Evolutionary conservation across 1,140 invertebrate species (phyloP).

Genomic region (Monomorium pharaonis): DNA sequence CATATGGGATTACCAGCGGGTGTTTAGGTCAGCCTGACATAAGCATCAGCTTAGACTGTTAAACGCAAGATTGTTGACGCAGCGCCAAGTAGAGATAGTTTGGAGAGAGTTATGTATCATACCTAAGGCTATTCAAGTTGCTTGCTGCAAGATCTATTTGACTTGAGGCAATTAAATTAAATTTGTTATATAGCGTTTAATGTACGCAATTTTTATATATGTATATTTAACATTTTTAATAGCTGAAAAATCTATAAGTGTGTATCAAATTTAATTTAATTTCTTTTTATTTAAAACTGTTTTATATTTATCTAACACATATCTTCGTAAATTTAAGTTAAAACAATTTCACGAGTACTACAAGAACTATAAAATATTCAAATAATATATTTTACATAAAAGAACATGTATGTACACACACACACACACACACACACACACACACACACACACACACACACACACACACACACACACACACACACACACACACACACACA

Average conservation of each 20-base stretch:
- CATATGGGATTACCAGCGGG: not conserved
- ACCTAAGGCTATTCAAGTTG: not conserved
- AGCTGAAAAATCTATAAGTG: too few species aligned
- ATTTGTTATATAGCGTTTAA: not conserved
- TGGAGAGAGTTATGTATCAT: not conserved
- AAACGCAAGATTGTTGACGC: not conserved
- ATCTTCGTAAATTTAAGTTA: not conserved
- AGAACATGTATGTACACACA: too few species aligned
- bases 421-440: too few species aligned
- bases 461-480: too few species aligned
- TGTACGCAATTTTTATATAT: not conserved
- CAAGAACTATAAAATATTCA: not conserved
- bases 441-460: too few species aligned
- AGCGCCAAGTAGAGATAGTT: not conserved
- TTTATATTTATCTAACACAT: too few species aligned
- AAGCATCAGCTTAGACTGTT: too few species aligned
- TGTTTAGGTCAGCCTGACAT: not conserved
- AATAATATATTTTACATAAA: not conserved
- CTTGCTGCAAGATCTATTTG: not conserved
- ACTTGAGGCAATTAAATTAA: not conserved
- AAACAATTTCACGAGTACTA: not conserved
- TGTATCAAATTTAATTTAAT: not conserved
- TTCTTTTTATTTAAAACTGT: too few species aligned
- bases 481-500: too few species aligned
- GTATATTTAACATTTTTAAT: too few species aligned